A percentile compares a stretch with the other conserved stretches of the same genome.
Evolutionary conservation across 37 sponge, comb jelly and placozoan species (phyloP).

Genomic region (Aplysina aerophoba): DNA sequence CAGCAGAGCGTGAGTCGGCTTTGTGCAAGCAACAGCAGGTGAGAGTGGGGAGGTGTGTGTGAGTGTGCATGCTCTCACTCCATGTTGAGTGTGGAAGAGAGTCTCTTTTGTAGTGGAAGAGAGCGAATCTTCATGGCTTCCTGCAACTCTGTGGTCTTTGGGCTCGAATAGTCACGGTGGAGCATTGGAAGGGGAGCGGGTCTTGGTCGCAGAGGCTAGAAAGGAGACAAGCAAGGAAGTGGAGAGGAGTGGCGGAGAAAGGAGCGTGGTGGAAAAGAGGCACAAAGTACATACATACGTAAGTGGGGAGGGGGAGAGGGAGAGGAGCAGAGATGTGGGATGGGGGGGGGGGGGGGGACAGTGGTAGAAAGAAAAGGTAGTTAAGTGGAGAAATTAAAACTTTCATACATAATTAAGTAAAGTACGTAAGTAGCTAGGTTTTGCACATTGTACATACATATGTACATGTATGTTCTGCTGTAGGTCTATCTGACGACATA

Average conservation of each 20-base stretch:
- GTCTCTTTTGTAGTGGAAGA: constrained; percentile 63
- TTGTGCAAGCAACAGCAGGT: no score
- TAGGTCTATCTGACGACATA: not conserved
- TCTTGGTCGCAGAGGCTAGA: constrained; percentile 2
- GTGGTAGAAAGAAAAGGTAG: no score
- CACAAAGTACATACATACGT: constrained; percentile 16
- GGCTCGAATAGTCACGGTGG: not conserved
- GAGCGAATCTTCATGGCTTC: constrained; percentile 72
- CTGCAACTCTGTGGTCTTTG: constrained; percentile 48
- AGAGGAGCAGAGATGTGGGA: no score
- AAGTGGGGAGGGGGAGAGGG: no score
- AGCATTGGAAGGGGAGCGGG: constrained; percentile 1
- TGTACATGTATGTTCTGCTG: not conserved
- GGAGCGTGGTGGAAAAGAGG: not conserved
- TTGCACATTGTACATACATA: constrained; percentile 16
- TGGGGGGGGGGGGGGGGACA: no score
- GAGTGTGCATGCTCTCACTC: not conserved
- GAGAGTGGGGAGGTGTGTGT: no score
- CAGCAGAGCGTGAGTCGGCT: no score
- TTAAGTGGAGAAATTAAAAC: no score
- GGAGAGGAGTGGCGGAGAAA: not conserved
- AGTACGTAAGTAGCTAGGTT: no score
- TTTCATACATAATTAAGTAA: no score
- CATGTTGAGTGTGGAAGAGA: not conserved
- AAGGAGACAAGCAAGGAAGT: not conserved